Percentiles rank a stretch among this genome's conserved stretches.
Evolutionary conservation across 2,797 vertebrate species (phyloP).

Genomic region (Tinamus major): DNA sequence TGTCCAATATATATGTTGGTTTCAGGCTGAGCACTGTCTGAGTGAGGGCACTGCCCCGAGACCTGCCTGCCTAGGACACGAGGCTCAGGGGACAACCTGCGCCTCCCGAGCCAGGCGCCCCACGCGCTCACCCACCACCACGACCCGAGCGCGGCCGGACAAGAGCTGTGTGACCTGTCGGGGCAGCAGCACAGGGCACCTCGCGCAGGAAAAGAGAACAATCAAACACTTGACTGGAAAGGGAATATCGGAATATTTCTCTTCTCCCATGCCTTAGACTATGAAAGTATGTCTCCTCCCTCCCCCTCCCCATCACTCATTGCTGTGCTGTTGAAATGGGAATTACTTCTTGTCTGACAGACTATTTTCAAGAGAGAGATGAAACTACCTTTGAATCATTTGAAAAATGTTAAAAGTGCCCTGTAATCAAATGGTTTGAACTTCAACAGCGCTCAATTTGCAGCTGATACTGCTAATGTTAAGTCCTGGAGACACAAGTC

Average conservation of each 20-base stretch:
- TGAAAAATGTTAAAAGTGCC: slow-evolving; percentile 42
- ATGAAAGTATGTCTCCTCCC: slow-evolving; percentile 25
- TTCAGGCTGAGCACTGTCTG: neutral
- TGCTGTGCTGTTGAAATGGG: slow-evolving; percentile 61
- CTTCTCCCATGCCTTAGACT: slow-evolving; percentile 42
- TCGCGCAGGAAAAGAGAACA: slow-evolving; percentile 32
- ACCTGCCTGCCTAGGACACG: neutral
- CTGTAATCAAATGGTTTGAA: slow-evolving; percentile 64
- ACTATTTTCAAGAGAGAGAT: slow-evolving; percentile 40
- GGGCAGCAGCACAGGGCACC: slow-evolving; percentile 58
- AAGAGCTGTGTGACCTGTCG: neutral
- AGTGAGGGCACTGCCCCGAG: neutral
- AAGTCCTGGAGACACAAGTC: slow-evolving; percentile 67
- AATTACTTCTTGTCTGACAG: slow-evolving; percentile 21
- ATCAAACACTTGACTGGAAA: slow-evolving; percentile 64
- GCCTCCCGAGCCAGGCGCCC: neutral
- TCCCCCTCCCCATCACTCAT: slow-evolving; percentile 20
- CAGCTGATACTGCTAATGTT: slow-evolving; percentile 54
- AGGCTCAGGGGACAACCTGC: neutral
- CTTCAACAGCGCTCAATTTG: slow-evolving; percentile 25
- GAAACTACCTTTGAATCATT: slow-evolving; percentile 23
- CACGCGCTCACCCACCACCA: neutral
- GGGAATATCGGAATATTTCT: slow-evolving; percentile 40
- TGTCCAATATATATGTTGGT: neutral
- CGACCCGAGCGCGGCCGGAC: slow-evolving; percentile 7